Evolutionary conservation across 2,113 vertebrate genomes (phyloP).

Genomic region (Thalassoma bifasciatum): DNA sequence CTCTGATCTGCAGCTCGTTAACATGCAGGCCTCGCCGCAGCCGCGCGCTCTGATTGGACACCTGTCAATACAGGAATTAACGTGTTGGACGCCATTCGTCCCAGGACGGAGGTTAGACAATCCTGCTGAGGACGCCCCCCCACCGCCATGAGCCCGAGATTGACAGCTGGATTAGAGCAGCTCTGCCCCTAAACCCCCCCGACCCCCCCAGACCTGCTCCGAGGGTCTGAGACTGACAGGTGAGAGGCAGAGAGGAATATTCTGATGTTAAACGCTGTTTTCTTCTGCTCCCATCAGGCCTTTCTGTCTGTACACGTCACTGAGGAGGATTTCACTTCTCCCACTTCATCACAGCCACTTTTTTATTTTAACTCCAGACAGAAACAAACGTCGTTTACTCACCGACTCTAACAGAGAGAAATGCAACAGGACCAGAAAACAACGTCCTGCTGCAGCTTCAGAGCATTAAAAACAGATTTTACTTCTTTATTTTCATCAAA

Average conservation of each 20-base stretch:
- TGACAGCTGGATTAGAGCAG: constrained; percentile 72
- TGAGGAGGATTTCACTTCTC: background rate
- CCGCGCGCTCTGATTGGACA: constrained; percentile 63
- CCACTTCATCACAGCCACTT: background rate
- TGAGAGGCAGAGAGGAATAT: constrained; percentile 22
- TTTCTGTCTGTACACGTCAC: background rate
- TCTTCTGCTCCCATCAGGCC: constrained; percentile 12
- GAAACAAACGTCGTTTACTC: no score
- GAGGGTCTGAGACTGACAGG: constrained; percentile 52
- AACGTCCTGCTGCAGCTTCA: no score
- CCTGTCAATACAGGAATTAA: constrained; percentile 77
- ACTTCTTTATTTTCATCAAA: no score
- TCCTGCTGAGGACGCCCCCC: constrained; percentile 53
- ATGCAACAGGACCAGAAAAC: no score
- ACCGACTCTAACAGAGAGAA: no score
- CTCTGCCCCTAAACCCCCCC: background rate
- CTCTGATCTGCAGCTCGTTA: constrained; percentile 40
- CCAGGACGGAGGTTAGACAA: constrained; percentile 55
- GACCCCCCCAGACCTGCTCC: background rate
- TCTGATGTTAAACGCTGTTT: constrained; percentile 15
- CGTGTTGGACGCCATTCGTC: constrained; percentile 29
- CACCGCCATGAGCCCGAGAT: constrained; percentile 27
- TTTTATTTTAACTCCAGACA: background rate
- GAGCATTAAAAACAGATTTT: no score
- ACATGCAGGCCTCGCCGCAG: constrained; percentile 49